Percentiles rank a stretch among this genome's conserved stretches.
These are phyloP conservation scores for Zoanthus gigantus DNA, from an alignment of 92 coral and sea anemone genomes.

Conservation along the genomic window DNA sequence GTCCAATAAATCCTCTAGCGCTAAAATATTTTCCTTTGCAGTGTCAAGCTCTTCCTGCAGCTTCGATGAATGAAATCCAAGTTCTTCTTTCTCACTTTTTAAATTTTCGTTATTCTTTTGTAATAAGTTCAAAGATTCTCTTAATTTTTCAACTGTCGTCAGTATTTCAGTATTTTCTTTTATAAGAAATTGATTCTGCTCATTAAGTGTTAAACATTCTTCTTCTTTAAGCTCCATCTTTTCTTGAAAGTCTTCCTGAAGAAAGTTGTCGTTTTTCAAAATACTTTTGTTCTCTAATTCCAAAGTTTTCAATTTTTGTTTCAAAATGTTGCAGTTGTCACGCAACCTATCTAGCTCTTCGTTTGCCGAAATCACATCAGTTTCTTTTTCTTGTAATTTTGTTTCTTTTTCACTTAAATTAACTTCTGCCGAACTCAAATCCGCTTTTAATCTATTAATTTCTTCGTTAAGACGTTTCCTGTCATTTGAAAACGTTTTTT, in stretches of 20 bases:
- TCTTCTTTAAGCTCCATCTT: slow-evolving; percentile 51
- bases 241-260: slow-evolving; percentile 42
- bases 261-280: slow-evolving; percentile 36
- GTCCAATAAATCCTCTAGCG: slow-evolving; percentile 66
- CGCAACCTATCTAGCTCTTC: slow-evolving; percentile 69
- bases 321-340: slow-evolving; percentile 45
- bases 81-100: slow-evolving; percentile 64
- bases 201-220: slow-evolving; percentile 51
- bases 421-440: slow-evolving; percentile 57
- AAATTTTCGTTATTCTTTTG: slow-evolving; percentile 70
- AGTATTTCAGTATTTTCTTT: slow-evolving; percentile 56
- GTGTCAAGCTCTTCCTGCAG: slow-evolving; percentile 71
- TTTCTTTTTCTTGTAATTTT: slow-evolving; percentile 59
- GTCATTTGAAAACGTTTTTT: slow-evolving; percentile 37
- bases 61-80: slow-evolving; percentile 56
- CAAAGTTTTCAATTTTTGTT: slow-evolving; percentile 44
- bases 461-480: slow-evolving; percentile 55
- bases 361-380: slow-evolving; percentile 52
- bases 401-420: slow-evolving; percentile 57
- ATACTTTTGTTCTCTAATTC: slow-evolving; percentile 40
- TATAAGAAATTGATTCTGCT: slow-evolving; percentile 58
- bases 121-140: slow-evolving; percentile 69
- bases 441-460: slow-evolving; percentile 51
- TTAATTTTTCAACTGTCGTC: slow-evolving; percentile 67
- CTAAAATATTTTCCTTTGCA: slow-evolving; percentile 66